These are phyloP conservation scores for Exaiptasia diaphana DNA, from an alignment of 64 coral and sea anemone species.

Conservation along the genomic window DNA sequence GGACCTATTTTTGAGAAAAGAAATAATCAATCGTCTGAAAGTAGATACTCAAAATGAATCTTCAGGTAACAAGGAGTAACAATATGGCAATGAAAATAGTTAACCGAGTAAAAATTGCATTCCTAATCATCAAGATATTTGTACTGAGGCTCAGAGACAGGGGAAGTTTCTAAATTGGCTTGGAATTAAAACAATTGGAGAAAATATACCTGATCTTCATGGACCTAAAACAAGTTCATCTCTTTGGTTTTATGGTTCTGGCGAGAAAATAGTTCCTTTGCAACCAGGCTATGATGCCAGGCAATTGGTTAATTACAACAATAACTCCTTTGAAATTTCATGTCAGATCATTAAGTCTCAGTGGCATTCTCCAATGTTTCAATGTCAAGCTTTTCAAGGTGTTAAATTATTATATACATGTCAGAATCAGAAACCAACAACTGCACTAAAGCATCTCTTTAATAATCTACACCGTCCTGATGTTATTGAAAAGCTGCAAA, in stretches of 20 bases:
- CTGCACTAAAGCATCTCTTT: background rate
- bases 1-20: constrained; percentile 29
- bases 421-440: background rate
- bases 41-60: background rate
- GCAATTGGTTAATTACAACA: constrained; percentile 3
- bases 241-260: constrained; percentile 22
- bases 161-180: constrained; percentile 19
- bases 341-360: constrained; percentile 14
- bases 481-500: background rate
- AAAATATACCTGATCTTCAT: constrained; percentile 7
- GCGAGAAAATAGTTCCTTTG: constrained; percentile 10
- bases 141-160: background rate
- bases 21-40: background rate
- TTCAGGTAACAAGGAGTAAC: background rate
- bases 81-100: background rate
- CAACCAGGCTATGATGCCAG: constrained; percentile 32
- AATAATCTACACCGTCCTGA: background rate
- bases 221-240: background rate
- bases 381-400: background rate
- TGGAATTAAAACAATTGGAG: constrained; percentile 1
- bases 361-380: background rate
- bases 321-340: constrained; percentile 11
- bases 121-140: too few species aligned
- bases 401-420: background rate
- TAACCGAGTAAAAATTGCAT: too few species aligned